Conservation (phyloP, 2,113 vertebrate species). For the Beaufortia kweichowensis region DNA sequence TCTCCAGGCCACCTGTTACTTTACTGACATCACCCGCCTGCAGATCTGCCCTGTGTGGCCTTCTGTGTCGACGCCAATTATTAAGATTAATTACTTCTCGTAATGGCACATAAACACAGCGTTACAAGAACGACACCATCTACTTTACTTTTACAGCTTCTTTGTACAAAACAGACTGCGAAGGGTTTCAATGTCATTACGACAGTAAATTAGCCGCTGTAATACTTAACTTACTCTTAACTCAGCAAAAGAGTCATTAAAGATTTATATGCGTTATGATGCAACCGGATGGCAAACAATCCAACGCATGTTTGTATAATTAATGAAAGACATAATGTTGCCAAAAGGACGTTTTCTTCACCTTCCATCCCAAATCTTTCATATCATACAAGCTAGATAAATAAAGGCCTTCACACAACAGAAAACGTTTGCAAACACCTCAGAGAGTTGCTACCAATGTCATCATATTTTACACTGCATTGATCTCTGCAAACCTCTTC, state of each 20-base stretch:
- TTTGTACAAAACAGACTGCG: slow-evolving; percentile 24
- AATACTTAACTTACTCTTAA: slow-evolving; percentile 14
- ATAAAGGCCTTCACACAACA: slow-evolving; percentile 8
- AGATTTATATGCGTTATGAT: neutral
- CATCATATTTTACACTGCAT: slow-evolving; percentile 38
- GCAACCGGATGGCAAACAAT: slow-evolving; percentile 4
- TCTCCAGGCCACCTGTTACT: slow-evolving; percentile 36
- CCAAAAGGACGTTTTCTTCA: neutral
- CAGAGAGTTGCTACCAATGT: slow-evolving; percentile 41
- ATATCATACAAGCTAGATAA: neutral
- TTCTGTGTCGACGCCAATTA: slow-evolving; percentile 46
- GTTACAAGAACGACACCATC: slow-evolving; percentile 22
- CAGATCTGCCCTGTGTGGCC: slow-evolving; percentile 15
- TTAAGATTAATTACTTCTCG: slow-evolving; percentile 48
- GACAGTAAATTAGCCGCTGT: slow-evolving; percentile 31
- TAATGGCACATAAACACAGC: slow-evolving; percentile 52
- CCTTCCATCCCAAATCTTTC: neutral
- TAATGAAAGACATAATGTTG: neutral
- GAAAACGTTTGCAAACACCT: slow-evolving; percentile 11
- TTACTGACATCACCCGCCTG: slow-evolving; percentile 5
- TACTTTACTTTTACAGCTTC: slow-evolving; percentile 30
- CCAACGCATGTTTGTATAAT: slow-evolving; percentile 7
- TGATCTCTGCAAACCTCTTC: slow-evolving; percentile 9
- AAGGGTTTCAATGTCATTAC: slow-evolving; percentile 19
- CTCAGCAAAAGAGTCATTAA: neutral